Conservation (phyloP, 2,888 invertebrate genomes). For the Carpatolechia fugitivella region DNA sequence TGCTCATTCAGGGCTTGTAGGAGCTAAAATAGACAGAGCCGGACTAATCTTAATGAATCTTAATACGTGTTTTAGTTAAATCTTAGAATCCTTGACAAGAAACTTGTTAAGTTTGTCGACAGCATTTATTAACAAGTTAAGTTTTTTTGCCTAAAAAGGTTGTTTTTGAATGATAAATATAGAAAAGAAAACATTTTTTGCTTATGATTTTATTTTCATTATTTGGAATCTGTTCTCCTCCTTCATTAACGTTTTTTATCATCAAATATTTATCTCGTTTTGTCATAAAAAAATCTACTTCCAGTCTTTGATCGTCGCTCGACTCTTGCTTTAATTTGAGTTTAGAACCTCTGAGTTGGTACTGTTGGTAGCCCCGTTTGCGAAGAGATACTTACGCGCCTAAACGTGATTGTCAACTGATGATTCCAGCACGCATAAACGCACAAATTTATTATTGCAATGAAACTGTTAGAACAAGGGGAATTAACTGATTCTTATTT, state of each 20-base stretch:
- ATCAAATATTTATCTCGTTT: too few relatives aligned
- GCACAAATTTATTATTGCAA: slow-evolving; percentile 47
- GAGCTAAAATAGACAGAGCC: slow-evolving; percentile 7
- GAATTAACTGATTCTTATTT: slow-evolving; percentile 60
- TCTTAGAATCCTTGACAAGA: background rate
- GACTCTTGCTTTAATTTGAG: background rate
- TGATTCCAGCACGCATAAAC: slow-evolving; percentile 18
- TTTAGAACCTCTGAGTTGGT: background rate
- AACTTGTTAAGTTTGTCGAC: background rate
- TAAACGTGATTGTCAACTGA: slow-evolving; percentile 16
- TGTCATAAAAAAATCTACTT: too few relatives aligned
- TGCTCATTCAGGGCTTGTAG: slow-evolving; percentile 10
- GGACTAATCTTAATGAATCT: slow-evolving; percentile 1
- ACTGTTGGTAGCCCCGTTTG: background rate
- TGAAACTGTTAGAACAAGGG: slow-evolving; percentile 29
- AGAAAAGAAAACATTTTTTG: too few relatives aligned
- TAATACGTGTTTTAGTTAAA: background rate
- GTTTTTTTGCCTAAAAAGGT: too few relatives aligned
- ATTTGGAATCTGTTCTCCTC: too few relatives aligned
- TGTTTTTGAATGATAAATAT: too few relatives aligned
- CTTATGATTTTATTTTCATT: too few relatives aligned
- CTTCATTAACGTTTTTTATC: too few relatives aligned
- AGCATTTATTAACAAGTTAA: background rate
- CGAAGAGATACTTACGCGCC: background rate
- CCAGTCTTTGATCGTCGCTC: too few relatives aligned